phyloP scores from a whole-genome alignment of 1,140 invertebrate genomes.

The Akabosia matsudoensis region DNA sequence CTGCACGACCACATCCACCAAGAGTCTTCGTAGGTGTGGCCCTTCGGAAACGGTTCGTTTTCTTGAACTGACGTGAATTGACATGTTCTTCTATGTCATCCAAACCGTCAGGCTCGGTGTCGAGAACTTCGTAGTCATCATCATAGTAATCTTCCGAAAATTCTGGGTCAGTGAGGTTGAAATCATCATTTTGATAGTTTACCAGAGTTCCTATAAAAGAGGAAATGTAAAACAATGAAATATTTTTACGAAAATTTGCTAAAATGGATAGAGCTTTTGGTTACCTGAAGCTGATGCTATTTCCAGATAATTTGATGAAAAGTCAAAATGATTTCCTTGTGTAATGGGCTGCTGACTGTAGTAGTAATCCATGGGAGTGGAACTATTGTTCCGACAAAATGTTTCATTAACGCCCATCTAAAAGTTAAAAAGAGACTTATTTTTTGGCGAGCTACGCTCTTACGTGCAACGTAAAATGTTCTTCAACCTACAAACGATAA shows the following conservation, averaged over 20 bases:
- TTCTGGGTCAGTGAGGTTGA: constrained; percentile 1
- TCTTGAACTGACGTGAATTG: neutral
- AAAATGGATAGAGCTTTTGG: too few relatives aligned
- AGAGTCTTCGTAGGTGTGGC: neutral
- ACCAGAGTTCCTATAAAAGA: neutral
- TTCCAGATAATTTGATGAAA: constrained; percentile 21
- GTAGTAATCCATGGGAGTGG: neutral
- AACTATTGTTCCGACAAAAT: constrained; percentile 21
- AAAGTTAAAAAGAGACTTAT: neutral
- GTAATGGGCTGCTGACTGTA: constrained; percentile 30
- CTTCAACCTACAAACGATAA: neutral
- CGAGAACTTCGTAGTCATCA: constrained; percentile 13
- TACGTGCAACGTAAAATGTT: neutral
- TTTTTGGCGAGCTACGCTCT: neutral
- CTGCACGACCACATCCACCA: neutral
- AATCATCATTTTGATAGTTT: constrained; percentile 16
- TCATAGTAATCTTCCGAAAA: constrained; percentile 16
- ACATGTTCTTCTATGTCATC: constrained; percentile 17
- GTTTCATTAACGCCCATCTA: constrained; percentile 34
- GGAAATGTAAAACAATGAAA: neutral
- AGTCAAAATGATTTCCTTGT: constrained; percentile 34
- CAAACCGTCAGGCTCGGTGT: neutral
- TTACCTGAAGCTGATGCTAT: constrained; percentile 28
- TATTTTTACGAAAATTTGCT: too few relatives aligned
- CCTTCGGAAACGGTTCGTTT: neutral